phyloP scores from a whole-genome alignment of 2,888 invertebrate genomes.

The Lamproptera curius region DNA sequence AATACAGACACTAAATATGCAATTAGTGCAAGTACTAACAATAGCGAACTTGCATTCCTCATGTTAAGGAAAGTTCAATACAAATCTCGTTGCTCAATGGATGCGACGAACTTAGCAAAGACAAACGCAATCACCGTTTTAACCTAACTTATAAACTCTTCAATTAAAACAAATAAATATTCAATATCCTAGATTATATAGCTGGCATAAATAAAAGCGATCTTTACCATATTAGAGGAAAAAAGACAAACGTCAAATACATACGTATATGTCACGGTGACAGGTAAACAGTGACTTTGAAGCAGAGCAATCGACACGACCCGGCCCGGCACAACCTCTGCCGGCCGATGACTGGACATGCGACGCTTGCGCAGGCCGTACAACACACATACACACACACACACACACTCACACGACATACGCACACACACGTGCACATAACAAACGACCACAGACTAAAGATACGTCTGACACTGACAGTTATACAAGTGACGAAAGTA shows the following conservation, averaged over 20 bases:
- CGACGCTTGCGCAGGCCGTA: conserved; percentile 29
- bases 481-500: conserved; percentile 2
- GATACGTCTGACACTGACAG: conserved; percentile 2
- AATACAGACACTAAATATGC: too few relatives aligned
- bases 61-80: not conserved
- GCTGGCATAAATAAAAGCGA: not conserved
- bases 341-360: conserved; percentile 57
- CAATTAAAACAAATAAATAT: not conserved
- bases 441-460: not conserved
- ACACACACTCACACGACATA: conserved; percentile 32
- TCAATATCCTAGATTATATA: not conserved
- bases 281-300: too few relatives aligned
- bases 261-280: not conserved
- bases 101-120: not conserved
- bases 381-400: conserved; percentile 40
- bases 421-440: conserved; percentile 38
- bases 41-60: not conserved
- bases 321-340: conserved; percentile 47
- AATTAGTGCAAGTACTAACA: not conserved
- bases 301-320: conserved; percentile 17
- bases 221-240: not conserved
- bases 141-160: too few relatives aligned
- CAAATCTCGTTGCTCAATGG: not conserved
- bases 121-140: not conserved
- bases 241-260: not conserved